These are phyloP conservation scores for Drosophila monieri DNA, from an alignment of 2,888 invertebrate genomes.

Conservation along the genomic window DNA sequence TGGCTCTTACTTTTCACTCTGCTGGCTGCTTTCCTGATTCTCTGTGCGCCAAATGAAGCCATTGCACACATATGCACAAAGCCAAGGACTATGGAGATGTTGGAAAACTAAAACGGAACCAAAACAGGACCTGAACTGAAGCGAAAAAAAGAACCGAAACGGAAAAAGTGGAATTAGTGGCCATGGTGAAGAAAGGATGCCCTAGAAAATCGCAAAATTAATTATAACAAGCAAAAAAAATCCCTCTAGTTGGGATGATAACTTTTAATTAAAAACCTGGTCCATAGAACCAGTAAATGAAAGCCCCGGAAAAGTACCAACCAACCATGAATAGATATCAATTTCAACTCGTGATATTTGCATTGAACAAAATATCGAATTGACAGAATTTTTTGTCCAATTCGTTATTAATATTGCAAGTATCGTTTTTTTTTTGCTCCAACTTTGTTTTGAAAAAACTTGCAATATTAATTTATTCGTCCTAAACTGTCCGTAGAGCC, in stretches of 20 bases:
- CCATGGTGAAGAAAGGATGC: not conserved
- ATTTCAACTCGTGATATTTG: not conserved
- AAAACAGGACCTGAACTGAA: not conserved
- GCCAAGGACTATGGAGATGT: slow-evolving; percentile 14
- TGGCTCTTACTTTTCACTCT: slow-evolving; percentile 11
- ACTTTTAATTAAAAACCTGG: slow-evolving; percentile 1
- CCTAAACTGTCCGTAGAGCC: not conserved
- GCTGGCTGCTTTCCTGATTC: slow-evolving; percentile 9
- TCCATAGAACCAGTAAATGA: not conserved
- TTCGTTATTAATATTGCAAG: too few species aligned
- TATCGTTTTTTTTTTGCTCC: not conserved
- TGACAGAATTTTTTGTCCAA: not conserved
- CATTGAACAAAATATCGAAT: not conserved
- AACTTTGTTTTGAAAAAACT: not conserved
- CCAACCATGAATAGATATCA: not conserved
- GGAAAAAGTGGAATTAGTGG: not conserved
- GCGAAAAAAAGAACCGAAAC: not conserved
- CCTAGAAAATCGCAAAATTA: not conserved
- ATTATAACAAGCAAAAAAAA: not conserved
- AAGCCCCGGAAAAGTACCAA: not conserved
- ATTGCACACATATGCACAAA: slow-evolving; percentile 50
- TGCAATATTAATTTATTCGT: not conserved
- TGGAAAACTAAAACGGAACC: slow-evolving; percentile 11
- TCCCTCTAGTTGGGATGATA: not conserved
- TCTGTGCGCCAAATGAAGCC: slow-evolving; percentile 60